Conservation (phyloP, 2,888 invertebrate genomes). For the Pandemis cinnamomeana region DNA sequence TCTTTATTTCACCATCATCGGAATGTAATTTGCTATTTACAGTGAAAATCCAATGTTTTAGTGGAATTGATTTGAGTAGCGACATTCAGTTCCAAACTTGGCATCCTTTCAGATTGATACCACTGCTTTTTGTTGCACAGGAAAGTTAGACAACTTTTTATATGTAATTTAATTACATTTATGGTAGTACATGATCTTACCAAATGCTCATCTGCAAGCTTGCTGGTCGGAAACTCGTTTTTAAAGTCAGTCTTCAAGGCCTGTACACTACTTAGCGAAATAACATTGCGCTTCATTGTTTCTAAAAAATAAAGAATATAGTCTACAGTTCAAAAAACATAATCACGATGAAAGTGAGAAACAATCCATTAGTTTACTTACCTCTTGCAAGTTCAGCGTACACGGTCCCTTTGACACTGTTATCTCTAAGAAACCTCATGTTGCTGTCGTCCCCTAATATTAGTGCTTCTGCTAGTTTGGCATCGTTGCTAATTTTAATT, state of each 20-base stretch:
- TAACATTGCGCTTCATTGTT: constrained; percentile 1
- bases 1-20: too few relatives aligned
- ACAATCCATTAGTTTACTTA: neutral
- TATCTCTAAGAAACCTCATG: neutral
- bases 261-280: neutral
- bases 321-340: neutral
- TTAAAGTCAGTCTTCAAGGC: constrained; percentile 33
- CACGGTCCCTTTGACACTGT: neutral
- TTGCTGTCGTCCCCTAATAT: neutral
- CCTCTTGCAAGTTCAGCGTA: neutral
- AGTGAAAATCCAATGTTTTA: too few relatives aligned
- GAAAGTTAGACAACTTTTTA: too few relatives aligned
- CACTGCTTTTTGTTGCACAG: too few relatives aligned
- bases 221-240: constrained; percentile 24
- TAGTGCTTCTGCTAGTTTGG: neutral
- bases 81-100: too few relatives aligned
- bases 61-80: too few relatives aligned
- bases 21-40: too few relatives aligned
- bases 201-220: constrained; percentile 37
- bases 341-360: neutral
- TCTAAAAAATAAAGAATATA: neutral
- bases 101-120: too few relatives aligned
- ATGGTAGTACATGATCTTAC: constrained; percentile 19
- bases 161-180: too few relatives aligned
- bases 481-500: neutral